Evolutionary conservation across 1,140 invertebrate species (phyloP), one percentile per base, ranked within the genome.

Genomic region (Drosophila ananassae): DNA sequence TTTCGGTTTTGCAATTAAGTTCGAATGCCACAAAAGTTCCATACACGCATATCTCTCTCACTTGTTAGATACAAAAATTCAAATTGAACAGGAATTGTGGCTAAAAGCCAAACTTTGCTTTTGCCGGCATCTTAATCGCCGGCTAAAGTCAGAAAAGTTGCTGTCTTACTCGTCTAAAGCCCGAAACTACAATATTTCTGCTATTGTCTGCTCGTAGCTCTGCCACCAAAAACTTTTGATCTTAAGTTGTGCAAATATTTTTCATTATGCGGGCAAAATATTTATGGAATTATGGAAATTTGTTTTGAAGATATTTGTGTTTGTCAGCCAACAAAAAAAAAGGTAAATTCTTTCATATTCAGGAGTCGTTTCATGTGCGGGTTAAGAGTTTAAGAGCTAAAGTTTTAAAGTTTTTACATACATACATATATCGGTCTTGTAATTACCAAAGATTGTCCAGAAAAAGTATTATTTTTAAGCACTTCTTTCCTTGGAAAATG

Each of bases 261-360:
- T 67, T 66, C 83, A 82, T 81, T 73, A 56, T 76, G 74, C 69
- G 66, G 67, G 58, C 81, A 32, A 87, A 79, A 64, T 74, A 89
- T 89, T 89, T 89, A 72, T 77, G 83, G 83, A 83, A 89, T 89
- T 89, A 83, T 71, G 75, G 57, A 75, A 76, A 83, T 78, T 78
- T 83, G 55, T 82, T 82, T 66, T 50, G 12, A 67, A 79, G 72
- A 79, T 89, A 74, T 77, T 89, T 77, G 21, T 76, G 17, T 22
- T 58, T 58, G 55, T 8, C 12, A 52, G 24, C 13, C n/a, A 4
- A 12, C 37, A 6, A 37, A 22, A 28, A 3, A 21, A 21, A n/a
- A 52, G 30, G 21, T 66, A 25, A 21, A 21, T 50, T 13, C 28
- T 47, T 54, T 5, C n/a, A 50, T n/a, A 22, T 9, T 24, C 34